Conservation (phyloP, 2,113 vertebrate genomes). For the Coregonus clupeaformis region DNA sequence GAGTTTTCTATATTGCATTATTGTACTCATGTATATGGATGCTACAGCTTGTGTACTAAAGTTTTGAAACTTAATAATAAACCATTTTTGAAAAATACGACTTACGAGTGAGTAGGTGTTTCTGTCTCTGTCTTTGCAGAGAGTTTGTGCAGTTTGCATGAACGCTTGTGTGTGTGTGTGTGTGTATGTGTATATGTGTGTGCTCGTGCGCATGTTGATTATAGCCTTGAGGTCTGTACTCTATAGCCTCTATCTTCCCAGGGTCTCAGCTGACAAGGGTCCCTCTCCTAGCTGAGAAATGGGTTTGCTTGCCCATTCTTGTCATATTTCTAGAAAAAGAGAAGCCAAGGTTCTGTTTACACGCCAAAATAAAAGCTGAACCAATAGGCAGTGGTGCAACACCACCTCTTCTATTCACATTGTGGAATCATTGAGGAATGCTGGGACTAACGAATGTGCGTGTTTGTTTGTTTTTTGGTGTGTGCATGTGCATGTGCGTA, state of each 20-base stretch:
- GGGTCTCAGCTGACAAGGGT: constrained; percentile 57
- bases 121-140: constrained; percentile 3
- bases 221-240: constrained; percentile 57
- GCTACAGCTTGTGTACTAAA: constrained; percentile 24
- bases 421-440: constrained; percentile 2
- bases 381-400: background rate
- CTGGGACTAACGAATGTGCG: constrained; percentile 5
- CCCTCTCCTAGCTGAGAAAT: constrained; percentile 44
- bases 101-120: no score
- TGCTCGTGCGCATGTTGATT: constrained; percentile 15
- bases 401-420: background rate
- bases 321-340: constrained; percentile 53
- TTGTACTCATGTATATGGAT: background rate
- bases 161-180: background rate
- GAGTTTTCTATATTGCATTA: background rate
- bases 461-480: background rate
- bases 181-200: constrained; percentile 4
- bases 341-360: constrained; percentile 40
- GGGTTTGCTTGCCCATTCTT: constrained; percentile 65
- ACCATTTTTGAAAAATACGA: constrained; percentile 13
- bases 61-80: constrained; percentile 41
- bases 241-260: constrained; percentile 30
- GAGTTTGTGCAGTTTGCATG: background rate
- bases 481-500: constrained; percentile 3
- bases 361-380: background rate